Percentiles rank a stretch among this genome's conserved stretches.
These are phyloP conservation scores for Penelope pileata DNA, from an alignment of 2,113 vertebrate species.

Conservation along the genomic window DNA sequence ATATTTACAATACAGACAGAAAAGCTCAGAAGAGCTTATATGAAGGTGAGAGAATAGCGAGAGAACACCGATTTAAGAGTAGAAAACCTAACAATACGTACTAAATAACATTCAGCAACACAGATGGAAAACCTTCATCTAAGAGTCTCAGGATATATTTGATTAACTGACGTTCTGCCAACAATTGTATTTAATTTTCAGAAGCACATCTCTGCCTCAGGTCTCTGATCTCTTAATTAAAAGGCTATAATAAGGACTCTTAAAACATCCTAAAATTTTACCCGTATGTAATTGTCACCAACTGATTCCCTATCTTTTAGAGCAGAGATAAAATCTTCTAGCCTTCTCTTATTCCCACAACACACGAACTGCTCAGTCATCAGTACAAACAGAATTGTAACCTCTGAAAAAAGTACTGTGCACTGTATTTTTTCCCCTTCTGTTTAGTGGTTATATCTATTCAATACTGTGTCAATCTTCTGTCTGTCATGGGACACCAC, in stretches of 20 bases:
- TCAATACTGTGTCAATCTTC: conserved; percentile 54
- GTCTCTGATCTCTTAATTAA: conserved; percentile 1
- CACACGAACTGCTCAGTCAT: neutral
- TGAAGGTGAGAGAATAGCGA: neutral
- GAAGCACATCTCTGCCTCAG: neutral
- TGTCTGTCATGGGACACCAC: conserved; percentile 36
- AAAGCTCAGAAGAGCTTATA: neutral
- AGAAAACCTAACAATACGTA: neutral
- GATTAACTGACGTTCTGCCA: neutral
- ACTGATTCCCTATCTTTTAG: neutral
- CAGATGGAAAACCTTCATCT: neutral
- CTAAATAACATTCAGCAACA: neutral
- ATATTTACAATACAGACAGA: neutral
- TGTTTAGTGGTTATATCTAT: conserved; percentile 37
- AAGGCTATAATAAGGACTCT: neutral
- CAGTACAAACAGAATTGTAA: conserved; percentile 20
- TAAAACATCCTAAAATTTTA: neutral
- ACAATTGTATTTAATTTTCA: neutral
- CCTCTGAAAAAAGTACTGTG: neutral
- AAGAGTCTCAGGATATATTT: neutral
- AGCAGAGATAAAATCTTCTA: neutral
- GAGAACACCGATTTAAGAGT: neutral
- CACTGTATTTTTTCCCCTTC: conserved; percentile 34
- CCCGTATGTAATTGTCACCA: neutral
- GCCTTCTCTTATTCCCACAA: neutral